Percentiles rank a stretch among this genome's conserved stretches.
These are phyloP conservation scores for Pseudococcus viburni DNA, from an alignment of 2,888 invertebrate species.

Conservation along the genomic window DNA sequence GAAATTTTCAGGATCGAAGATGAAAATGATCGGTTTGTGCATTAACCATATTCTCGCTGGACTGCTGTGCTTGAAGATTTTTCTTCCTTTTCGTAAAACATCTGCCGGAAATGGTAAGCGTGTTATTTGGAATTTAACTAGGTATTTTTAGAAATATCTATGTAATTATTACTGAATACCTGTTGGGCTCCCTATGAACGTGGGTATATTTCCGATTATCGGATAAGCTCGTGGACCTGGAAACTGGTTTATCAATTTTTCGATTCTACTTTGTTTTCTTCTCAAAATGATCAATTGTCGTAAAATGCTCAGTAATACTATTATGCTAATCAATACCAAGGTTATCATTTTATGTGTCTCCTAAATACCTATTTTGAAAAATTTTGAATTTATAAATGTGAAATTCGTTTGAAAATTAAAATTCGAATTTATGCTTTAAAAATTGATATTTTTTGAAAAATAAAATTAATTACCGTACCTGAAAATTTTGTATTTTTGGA, in stretches of 20 bases:
- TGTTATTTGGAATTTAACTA: not conserved
- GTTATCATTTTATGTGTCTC: not conserved
- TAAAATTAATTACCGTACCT: too few relatives aligned
- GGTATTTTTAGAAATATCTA: not conserved
- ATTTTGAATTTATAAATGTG: too few relatives aligned
- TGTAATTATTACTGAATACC: not conserved
- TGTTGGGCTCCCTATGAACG: not conserved
- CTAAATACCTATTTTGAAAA: not conserved
- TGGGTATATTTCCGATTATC: slow-evolving; percentile 7
- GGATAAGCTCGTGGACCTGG: slow-evolving; percentile 27
- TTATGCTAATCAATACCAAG: not conserved
- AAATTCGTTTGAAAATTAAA: too few relatives aligned
- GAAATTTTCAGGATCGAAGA: slow-evolving; percentile 40
- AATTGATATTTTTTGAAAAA: too few relatives aligned
- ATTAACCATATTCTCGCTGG: slow-evolving; percentile 15
- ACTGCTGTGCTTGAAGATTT: slow-evolving; percentile 2
- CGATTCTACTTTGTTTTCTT: not conserved
- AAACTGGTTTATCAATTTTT: not conserved
- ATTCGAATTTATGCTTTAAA: too few relatives aligned
- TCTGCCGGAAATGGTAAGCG: not conserved
- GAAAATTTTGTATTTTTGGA: too few relatives aligned
- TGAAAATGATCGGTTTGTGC: slow-evolving; percentile 33
- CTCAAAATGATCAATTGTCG: not conserved
- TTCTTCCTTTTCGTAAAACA: slow-evolving; percentile 30
- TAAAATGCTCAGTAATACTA: not conserved